Percentiles rank a stretch among this genome's conserved stretches.
Conservation (phyloP, 2,888 invertebrate species). For the Lathronympha strigana region DNA sequence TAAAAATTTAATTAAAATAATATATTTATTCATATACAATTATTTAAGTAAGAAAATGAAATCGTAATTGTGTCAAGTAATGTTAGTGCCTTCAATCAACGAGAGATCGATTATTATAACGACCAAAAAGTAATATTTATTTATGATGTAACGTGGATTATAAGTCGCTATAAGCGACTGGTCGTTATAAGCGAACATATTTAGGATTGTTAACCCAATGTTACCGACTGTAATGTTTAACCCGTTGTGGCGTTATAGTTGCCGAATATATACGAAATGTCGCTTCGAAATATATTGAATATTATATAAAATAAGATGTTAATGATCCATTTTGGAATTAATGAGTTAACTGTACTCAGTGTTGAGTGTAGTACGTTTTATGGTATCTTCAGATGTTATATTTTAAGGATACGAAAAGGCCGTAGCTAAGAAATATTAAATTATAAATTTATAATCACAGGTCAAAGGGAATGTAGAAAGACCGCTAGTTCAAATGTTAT, state of each 20-base stretch:
- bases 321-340: neutral
- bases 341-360: conserved; percentile 14
- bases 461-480: neutral
- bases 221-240: neutral
- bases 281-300: neutral
- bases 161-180: conserved; percentile 46
- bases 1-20: no score
- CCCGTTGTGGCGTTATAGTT: neutral
- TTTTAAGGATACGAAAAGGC: conserved; percentile 28
- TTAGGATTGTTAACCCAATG: neutral
- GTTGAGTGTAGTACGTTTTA: conserved; percentile 35
- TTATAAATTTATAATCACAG: neutral
- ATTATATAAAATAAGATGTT: neutral
- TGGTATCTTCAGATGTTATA: conserved; percentile 57
- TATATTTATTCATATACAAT: conserved; percentile 33
- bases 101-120: conserved; percentile 16
- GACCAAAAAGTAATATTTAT: conserved; percentile 18
- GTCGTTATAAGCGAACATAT: neutral
- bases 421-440: conserved; percentile 12
- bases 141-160: conserved; percentile 45
- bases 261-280: neutral
- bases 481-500: neutral
- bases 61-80: conserved; percentile 19
- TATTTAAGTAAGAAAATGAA: conserved; percentile 9
- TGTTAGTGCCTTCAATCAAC: conserved; percentile 24